Evolutionary conservation across 2,888 invertebrate genomes (phyloP), one percentile per base, ranked within the genome.

Genomic region (Tachina grossa): DNA sequence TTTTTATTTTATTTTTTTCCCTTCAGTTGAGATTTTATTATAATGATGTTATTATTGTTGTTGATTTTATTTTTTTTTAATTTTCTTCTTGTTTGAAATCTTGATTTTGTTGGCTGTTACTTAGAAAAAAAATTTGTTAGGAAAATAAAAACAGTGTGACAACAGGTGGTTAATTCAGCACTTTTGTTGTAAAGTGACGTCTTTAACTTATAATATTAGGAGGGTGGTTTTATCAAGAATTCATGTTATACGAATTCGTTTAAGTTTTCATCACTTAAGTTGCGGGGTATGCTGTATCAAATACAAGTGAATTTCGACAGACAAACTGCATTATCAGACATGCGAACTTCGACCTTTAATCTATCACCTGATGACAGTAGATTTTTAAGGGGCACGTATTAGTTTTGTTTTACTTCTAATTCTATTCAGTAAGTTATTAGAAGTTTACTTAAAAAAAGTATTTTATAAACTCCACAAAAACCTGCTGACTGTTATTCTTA

Each of bases 111-210:
- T 39, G 57, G n/a, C n/a, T 57, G 72, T 74, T 66, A 51, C 74
- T 22, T 16, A 43, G 31, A 61, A 53, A 61, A 59, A 53, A 51
- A 43, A 39, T 16, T 0, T 51, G 11, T 45, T 55, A 16, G 61
- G 16, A 61, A 75, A 79, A 31, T 22, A 31, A 49, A 47, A 19
- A 57, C 68, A 16, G 39, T 59, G 47, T 66, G 53, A 59, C 83
- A 83, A 83, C 83, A 83, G 83, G 83, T 83, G 83, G 77, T 83
- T 78, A 78, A 78, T 66, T 83, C 77, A 59, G 57, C 59, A 41
- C 49, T 77, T 72, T 57, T 71, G 77, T 77, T 66, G 41, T 59
- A 72, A 77, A 72, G 72, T 72, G 71, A 83, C 72, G 66, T 78
- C 41, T 72, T 77, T 77, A 76, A 63, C 65, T 55, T 63, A 19